Evolutionary conservation across 1,140 invertebrate genomes (phyloP), one percentile per base, ranked within the genome.

Genomic region (Parapsyche elsis): DNA sequence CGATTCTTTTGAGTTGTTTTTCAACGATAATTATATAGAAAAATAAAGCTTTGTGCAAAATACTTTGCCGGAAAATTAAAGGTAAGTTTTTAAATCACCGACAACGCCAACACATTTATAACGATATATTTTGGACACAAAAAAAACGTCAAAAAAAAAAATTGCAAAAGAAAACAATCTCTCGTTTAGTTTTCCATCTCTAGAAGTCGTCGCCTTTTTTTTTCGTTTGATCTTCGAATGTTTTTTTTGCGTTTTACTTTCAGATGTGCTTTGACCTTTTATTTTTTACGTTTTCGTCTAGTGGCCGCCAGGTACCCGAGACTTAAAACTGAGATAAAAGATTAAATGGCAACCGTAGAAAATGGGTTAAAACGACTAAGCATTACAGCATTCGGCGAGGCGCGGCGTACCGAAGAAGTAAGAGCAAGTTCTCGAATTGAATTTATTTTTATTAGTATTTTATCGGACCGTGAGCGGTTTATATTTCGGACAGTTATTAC

Each of bases 261-360:
- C 10, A 53, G 49, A 2, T 1, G 1, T 16, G 49, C 4, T 16
- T 2, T 16, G 49, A 53, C 10, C 2, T 53, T 53, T 53, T 53
- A 5, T 53, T 53, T 53, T 53, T 53, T 10, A 38, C 7, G 2
- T 53, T 53, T 53, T 53, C 45, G 5, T 46, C 49, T 53, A 10
- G 10, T 53, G 49, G 2, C 12, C 16, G 2, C 10, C 49, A 12
- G 53, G 61, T 70, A 49, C 23, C 61, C 77, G 45, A 67, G 53
- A 21, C 71, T 71, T 71, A 78, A 78, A 12, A 21, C 24, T 21
- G 38, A 71, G 61, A 78, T 70, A 71, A 78, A 70, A 78, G 77
- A 78, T 78, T 70, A 70, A 49, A 70, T 45, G 26, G 70, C 44
- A 75, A 9, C 14, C 73, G 45, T 23, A 49, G 73, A 75, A 75